Evolutionary conservation across 2,113 vertebrate genomes (phyloP), one percentile per base, ranked within the genome.

Genomic region (Ochotona curzoniae): DNA sequence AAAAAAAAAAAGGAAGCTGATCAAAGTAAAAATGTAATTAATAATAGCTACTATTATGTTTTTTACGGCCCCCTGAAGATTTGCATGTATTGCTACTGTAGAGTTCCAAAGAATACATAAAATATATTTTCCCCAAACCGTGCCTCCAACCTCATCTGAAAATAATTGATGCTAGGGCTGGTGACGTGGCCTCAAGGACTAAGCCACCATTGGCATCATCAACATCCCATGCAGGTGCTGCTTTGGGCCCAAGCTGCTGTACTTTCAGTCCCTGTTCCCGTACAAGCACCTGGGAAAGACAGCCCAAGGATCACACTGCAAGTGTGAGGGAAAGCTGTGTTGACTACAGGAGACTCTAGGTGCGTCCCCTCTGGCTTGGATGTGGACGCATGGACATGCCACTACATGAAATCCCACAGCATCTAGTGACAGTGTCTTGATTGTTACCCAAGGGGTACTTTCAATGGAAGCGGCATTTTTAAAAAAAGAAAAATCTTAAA

Each of bases 1-100:
- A 93, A 80, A 95, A 66, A 2, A n/a, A 7, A 80, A 70, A 82
- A 78, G 87, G 15, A 87, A 90, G 28, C 5, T 6, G 63, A 89
- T 26, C 30, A 35, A 74, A 86, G 21, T 71, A 26, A 90, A 79
- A 78, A 64, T 67, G 51, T 15, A 60, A 30, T 20, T 44, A 90
- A 49, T 47, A 60, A 75, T 13, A 38, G 1, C 4, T 21, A 15
- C 4, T 49, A 78, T 60, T 90, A 25, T 84, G 47, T 66, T 83
- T 83, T 85, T 83, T 60, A 63, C 84, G 54, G 78, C 63, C n/a
- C 74, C 20, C n/a, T 67, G 49, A 94, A 87, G 75, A 18, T 75
- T 81, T 69, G 8, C 78, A 44, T 44, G 11, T 4, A 38, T 49
- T 83, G 75, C 14, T 25, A 63, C 23, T 32, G 23, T n/a, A 8